Evolutionary conservation across 2,113 vertebrate species (phyloP).

Genomic region (Smithornis capensis): DNA sequence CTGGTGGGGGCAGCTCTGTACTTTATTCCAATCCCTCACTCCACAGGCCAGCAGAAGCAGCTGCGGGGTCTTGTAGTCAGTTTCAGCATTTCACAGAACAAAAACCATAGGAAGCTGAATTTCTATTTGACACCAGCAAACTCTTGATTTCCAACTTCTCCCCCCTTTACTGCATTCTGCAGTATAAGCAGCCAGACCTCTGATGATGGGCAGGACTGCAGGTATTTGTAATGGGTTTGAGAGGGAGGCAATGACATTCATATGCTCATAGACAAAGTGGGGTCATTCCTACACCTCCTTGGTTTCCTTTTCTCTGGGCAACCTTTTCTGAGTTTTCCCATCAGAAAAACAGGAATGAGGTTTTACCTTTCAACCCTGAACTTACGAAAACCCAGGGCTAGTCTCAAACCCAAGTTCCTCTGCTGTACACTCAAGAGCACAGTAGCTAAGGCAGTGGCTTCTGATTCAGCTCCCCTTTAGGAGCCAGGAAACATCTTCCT

Average conservation of each 20-base stretch:
- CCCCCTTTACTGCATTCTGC: not conserved
- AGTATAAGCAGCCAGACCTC: not conserved
- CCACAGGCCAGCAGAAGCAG: not conserved
- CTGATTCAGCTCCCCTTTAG: too few species aligned
- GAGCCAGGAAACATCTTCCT: not conserved
- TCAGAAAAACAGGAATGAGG: not conserved
- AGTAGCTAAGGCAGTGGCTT: not conserved
- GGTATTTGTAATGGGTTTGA: not conserved
- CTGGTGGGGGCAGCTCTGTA: not conserved
- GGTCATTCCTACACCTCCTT: not conserved
- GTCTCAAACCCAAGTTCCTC: not conserved
- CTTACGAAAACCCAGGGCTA: not conserved
- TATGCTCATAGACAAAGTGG: fast-evolving
- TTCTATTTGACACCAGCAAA: not conserved
- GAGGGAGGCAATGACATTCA: not conserved
- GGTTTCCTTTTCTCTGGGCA: not conserved
- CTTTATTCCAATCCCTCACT: fast-evolving
- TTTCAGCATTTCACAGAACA: not conserved
- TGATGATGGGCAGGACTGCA: fast-evolving
- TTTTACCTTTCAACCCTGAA: not conserved
- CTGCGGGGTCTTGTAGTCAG: not conserved
- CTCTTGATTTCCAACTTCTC: not conserved
- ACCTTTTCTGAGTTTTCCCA: not conserved
- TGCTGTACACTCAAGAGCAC: not conserved
- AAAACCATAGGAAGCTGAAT: not conserved